Evolutionary conservation across 2,113 vertebrate species (phyloP), one percentile per base, ranked within the genome.

Genomic region (Catagonus wagneri): DNA sequence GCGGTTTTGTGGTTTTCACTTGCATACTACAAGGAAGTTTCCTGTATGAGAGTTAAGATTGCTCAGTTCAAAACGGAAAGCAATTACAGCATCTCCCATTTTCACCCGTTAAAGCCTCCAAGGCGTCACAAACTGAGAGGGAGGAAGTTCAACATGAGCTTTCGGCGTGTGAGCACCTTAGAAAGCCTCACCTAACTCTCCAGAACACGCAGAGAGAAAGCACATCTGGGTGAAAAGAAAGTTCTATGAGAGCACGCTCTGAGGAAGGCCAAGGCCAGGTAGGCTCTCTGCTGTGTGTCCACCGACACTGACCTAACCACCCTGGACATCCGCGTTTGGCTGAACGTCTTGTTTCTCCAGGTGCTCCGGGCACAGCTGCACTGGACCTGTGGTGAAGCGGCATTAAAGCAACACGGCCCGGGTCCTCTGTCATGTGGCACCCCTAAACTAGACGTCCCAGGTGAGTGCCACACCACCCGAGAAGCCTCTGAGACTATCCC

Each of bases 281-380:
- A 84, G 34, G 81, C n/a, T 81, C 50, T 54, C 61, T 94, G 63
- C 36, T 83, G 60, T 79, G 81, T 83, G 76, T 65, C 32, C 44
- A 81, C 25, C 83, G 44, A 65, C 19, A 22, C 54, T 72, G 27
- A 83, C 54, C 34, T 90, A 93, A 95, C 25, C 27, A 85, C 75
- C 78, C 34, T 11, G 63, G 63, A 89, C 81, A 68, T 74, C 81
- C 65, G 27, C 68, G 29, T 56, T 87, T 87, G 69, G 92, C 79
- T 75, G 63, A 95, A 68, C 23, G 78, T 91, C 63, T 39, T 29
- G 58, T 80, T 81, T 93, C 87, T 83, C 71, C 27, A 75, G 79
- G 60, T 89, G 63, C 39, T 93, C 79, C 36, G 52, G 44, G 90
- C 54, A 74, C 63, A 22, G 44, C 29, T 23, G 66, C 58, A 69